phyloP scores from a whole-genome alignment of 2,113 vertebrate species.

The Perca fluviatilis region DNA sequence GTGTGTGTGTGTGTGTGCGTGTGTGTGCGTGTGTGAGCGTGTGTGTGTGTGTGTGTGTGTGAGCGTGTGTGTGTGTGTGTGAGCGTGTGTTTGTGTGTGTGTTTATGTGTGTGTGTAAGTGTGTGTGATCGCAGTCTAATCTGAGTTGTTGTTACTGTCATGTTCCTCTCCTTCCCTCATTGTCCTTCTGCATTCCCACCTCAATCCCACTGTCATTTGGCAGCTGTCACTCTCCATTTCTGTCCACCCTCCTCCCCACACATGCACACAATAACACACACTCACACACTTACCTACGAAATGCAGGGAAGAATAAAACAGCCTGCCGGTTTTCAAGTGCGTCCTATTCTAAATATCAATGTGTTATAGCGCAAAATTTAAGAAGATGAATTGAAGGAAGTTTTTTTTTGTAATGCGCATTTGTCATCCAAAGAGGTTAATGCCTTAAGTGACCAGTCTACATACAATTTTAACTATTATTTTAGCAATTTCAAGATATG shows the following conservation, averaged over 20 bases:
- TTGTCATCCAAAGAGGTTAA: not conserved
- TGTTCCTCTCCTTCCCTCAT: conserved; percentile 89
- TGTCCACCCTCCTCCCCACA: conserved; percentile 65
- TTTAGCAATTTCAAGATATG: not conserved
- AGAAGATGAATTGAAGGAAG: not conserved
- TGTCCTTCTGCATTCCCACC: conserved; percentile 86
- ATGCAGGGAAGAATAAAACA: not conserved
- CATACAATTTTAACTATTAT: not conserved
- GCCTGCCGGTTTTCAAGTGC: not conserved
- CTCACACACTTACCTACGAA: not conserved
- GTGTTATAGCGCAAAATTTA: not conserved
- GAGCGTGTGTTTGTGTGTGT: conserved; percentile 40
- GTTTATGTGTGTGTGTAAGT: conserved; percentile 3
- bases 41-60: not conserved
- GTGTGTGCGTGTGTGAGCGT: not conserved
- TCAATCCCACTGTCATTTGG: conserved; percentile 89
- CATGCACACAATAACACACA: conserved; percentile 4
- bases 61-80: not conserved
- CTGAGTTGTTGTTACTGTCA: conserved; percentile 92
- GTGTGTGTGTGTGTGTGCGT: conserved; percentile 23
- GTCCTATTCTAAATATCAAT: not conserved
- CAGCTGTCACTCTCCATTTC: conserved; percentile 90
- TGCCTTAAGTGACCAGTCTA: not conserved
- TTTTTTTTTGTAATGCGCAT: not conserved
- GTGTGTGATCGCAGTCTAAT: conserved; percentile 85